Percentiles rank a stretch among this genome's conserved stretches.
These are phyloP conservation scores for Phymanthus crucifer DNA, from an alignment of 92 coral and sea anemone species.

Conservation along the genomic window DNA sequence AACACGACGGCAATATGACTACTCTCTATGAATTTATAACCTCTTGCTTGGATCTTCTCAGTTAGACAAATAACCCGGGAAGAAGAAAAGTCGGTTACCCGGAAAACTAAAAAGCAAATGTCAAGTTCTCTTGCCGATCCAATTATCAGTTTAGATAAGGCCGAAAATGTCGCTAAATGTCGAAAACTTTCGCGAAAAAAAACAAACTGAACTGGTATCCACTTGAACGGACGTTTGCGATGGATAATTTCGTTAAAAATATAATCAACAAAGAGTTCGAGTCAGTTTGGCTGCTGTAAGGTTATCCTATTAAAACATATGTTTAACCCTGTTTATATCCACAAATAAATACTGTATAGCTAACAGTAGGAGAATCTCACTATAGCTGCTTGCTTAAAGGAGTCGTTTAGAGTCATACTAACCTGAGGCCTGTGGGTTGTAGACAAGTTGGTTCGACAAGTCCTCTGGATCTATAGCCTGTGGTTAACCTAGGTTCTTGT, in stretches of 20 bases:
- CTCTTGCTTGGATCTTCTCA: not conserved
- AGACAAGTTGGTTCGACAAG: constrained; percentile 2
- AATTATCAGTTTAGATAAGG: constrained; percentile 30
- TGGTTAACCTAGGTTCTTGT: constrained; percentile 39
- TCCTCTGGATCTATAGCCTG: constrained; percentile 23
- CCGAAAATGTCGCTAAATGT: constrained; percentile 29
- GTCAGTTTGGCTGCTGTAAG: constrained; percentile 14
- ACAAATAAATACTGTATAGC: constrained; percentile 14
- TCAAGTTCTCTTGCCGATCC: constrained; percentile 20
- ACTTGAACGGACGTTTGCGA: constrained; percentile 21
- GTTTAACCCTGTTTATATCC: constrained; percentile 22
- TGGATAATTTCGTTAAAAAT: constrained; percentile 18
- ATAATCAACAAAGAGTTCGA: constrained; percentile 8
- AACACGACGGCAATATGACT: not conserved
- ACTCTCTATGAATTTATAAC: constrained; percentile 2
- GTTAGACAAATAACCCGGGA: not conserved
- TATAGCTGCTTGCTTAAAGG: constrained; percentile 1
- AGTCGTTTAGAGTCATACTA: constrained; percentile 11
- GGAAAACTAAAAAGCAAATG: constrained; percentile 8
- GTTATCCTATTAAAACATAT: constrained; percentile 20
- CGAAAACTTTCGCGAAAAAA: constrained; percentile 11
- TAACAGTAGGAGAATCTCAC: constrained; percentile 6
- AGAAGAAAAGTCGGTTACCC: not conserved
- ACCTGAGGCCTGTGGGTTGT: constrained; percentile 14
- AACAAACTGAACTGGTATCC: constrained; percentile 36